Conservation (phyloP, 2,888 invertebrate species). For the Trileptium ribeirensis region DNA sequence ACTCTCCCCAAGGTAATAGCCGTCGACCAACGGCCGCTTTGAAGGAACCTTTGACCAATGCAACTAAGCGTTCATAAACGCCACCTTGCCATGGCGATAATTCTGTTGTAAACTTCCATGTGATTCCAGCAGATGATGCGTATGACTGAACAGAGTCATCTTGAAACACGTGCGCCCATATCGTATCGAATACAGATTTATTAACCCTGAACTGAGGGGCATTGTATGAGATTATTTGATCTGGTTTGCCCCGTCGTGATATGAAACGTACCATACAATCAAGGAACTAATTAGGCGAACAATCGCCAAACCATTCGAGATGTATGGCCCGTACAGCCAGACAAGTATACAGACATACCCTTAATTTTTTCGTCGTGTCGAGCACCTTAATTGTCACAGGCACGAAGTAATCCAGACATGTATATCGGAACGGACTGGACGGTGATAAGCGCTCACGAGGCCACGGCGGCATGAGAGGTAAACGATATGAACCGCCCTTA, state of each 20-base stretch:
- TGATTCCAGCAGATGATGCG: slow-evolving; percentile 28
- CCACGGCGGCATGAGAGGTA: not conserved
- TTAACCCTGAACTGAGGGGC: slow-evolving; percentile 51
- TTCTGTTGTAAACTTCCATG: slow-evolving; percentile 51
- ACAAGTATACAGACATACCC: no score
- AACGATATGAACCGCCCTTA: not conserved
- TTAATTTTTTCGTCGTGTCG: slow-evolving; percentile 34
- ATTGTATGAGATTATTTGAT: slow-evolving; percentile 50
- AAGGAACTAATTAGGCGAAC: slow-evolving; percentile 46
- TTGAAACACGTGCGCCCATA: slow-evolving; percentile 16
- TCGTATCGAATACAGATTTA: slow-evolving; percentile 42
- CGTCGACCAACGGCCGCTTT: not conserved
- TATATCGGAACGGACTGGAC: not conserved
- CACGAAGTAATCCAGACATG: slow-evolving; percentile 9
- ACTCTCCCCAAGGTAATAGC: not conserved
- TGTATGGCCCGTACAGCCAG: slow-evolving; percentile 18
- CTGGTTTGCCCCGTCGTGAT: slow-evolving; percentile 45
- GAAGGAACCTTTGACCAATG: slow-evolving; percentile 45
- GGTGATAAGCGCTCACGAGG: not conserved
- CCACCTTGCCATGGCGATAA: slow-evolving; percentile 54
- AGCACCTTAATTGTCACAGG: not conserved
- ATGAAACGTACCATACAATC: slow-evolving; percentile 47
- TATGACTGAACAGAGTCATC: not conserved
- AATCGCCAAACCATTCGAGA: slow-evolving; percentile 26
- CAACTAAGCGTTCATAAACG: slow-evolving; percentile 53